Evolutionary conservation across 2,797 vertebrate species (phyloP).

Genomic region (Melanotaenia trifasciata): DNA sequence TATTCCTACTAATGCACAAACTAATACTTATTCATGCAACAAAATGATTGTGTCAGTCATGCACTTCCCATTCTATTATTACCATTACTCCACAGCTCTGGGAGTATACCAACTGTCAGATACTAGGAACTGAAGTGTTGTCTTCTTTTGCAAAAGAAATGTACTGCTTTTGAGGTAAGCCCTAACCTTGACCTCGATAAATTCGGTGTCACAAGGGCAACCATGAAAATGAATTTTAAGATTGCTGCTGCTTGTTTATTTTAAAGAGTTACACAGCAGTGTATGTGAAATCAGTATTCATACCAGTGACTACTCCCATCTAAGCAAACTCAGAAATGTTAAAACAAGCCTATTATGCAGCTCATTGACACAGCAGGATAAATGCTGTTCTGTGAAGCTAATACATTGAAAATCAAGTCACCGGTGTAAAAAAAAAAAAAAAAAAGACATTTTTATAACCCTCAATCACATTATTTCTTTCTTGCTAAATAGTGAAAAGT

Average conservation of each 20-base stretch:
- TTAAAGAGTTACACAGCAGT: neutral
- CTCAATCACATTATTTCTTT: neutral
- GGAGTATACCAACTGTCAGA: no score
- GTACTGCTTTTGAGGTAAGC: neutral
- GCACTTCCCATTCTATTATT: no score
- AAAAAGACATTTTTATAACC: neutral
- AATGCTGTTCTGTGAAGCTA: neutral
- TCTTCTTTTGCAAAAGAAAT: neutral
- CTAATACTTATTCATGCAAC: neutral
- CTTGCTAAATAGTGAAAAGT: neutral
- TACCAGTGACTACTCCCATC: neutral
- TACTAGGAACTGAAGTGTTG: no score
- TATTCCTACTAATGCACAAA: neutral
- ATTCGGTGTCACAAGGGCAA: no score
- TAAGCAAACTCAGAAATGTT: neutral
- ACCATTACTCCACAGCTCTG: no score
- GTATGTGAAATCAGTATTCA: neutral
- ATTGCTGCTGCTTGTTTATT: neutral
- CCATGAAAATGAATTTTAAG: no score
- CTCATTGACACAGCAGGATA: neutral
- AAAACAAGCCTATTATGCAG: conserved; percentile 1
- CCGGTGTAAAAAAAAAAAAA: neutral
- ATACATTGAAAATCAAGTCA: neutral
- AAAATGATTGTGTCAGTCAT: no score
- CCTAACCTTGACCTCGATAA: neutral